Conservation (phyloP, 1,140 invertebrate genomes). For the Nymphalis io region DNA sequence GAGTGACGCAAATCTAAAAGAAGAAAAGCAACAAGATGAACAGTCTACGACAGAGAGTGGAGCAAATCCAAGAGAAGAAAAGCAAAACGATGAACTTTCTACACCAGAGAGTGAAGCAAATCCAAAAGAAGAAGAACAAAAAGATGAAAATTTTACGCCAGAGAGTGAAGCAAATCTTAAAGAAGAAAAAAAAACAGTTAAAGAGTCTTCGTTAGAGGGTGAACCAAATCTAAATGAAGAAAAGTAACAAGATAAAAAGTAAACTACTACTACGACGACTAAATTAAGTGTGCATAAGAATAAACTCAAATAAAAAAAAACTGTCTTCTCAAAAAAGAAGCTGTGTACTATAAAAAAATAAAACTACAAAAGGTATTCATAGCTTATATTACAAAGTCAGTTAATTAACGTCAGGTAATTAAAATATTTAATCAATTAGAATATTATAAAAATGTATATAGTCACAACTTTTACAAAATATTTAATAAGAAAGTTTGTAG, state of each 20-base stretch:
- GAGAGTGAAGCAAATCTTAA: not conserved
- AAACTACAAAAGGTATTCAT: no score
- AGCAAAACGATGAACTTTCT: not conserved
- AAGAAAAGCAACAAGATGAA: not conserved
- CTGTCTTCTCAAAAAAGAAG: no score
- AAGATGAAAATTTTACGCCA: not conserved
- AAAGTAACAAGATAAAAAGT: not conserved
- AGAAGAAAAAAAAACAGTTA: not conserved
- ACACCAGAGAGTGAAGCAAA: not conserved
- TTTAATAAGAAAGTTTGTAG: no score
- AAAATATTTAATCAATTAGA: no score
- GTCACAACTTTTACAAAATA: no score
- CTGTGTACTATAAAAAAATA: no score
- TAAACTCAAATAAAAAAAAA: not conserved
- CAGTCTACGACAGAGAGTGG: not conserved
- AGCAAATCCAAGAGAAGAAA: not conserved
- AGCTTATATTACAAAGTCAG: no score
- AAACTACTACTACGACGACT: not conserved
- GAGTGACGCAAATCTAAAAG: not conserved
- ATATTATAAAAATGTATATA: no score
- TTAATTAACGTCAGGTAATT: no score
- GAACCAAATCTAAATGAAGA: not conserved
- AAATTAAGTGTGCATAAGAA: no score
- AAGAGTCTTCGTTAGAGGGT: not conserved
- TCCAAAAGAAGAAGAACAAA: not conserved